A percentile compares a stretch with the other conserved stretches of the same genome.
Evolutionary conservation across 2,113 vertebrate species (phyloP).

Genomic region (Arothron firmamentum): DNA sequence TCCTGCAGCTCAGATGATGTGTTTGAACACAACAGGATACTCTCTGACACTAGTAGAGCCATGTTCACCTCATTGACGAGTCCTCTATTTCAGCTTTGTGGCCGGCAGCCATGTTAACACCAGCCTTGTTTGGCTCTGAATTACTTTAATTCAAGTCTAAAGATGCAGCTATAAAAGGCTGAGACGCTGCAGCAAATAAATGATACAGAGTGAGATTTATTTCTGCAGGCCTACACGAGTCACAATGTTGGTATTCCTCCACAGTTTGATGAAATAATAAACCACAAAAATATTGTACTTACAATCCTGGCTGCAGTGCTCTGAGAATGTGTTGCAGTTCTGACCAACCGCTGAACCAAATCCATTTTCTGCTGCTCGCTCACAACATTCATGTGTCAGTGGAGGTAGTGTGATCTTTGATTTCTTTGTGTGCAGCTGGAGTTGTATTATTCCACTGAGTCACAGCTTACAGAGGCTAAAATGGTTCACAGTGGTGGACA

Average conservation of each 20-base stretch:
- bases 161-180: conserved; percentile 7
- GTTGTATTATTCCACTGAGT: conserved; percentile 39
- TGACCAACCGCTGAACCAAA: conserved; percentile 29
- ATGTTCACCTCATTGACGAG: conserved; percentile 32
- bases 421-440: conserved; percentile 49
- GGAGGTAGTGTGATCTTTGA: conserved; percentile 59
- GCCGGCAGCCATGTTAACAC: conserved; percentile 12
- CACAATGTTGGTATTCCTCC: not conserved
- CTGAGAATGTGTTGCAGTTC: conserved; percentile 32
- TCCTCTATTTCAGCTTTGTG: conserved; percentile 14
- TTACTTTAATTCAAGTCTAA: conserved; percentile 6
- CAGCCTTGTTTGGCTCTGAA: conserved; percentile 1
- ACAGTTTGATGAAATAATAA: conserved; percentile 9
- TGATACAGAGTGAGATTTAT: not conserved
- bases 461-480: conserved; percentile 35
- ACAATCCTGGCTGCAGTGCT: conserved; percentile 48
- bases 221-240: conserved; percentile 6
- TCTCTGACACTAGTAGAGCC: conserved; percentile 41
- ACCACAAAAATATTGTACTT: conserved; percentile 47
- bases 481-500: conserved; percentile 55
- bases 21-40: conserved; percentile 45
- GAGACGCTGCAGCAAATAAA: not conserved
- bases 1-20: conserved; percentile 49
- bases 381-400: conserved; percentile 10
- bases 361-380: conserved; percentile 48